A percentile compares a stretch with the other conserved stretches of the same genome.
phyloP scores from a whole-genome alignment of 2,888 invertebrate genomes.

The Nephrotoma guestfalica region DNA sequence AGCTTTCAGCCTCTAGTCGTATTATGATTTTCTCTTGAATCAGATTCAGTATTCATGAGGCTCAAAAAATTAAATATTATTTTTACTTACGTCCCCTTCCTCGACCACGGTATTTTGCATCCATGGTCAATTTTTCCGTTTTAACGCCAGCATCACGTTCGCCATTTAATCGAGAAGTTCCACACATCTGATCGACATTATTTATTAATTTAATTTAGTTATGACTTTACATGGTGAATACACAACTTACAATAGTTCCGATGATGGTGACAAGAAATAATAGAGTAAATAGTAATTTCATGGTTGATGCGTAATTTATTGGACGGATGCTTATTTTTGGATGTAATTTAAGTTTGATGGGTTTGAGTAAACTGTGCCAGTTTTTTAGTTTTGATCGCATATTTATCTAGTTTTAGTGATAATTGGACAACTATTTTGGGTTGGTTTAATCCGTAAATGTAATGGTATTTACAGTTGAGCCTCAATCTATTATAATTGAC shows the following conservation, averaged over 20 bases:
- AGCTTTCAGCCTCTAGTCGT: neutral
- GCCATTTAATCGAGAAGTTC: neutral
- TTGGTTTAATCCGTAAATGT: too few relatives aligned
- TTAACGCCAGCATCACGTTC: neutral
- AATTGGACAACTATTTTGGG: neutral
- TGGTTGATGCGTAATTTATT: neutral
- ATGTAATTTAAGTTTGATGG: neutral
- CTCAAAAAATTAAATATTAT: neutral
- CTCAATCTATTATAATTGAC: too few relatives aligned
- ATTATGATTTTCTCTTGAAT: neutral
- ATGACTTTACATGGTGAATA: neutral
- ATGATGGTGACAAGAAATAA: neutral
- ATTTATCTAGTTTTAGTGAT: neutral
- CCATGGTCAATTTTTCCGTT: neutral
- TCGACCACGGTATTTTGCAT: neutral
- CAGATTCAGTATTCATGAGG: neutral
- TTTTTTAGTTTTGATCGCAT: neutral
- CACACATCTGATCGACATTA: neutral
- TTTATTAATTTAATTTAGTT: neutral
- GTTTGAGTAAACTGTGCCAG: neutral
- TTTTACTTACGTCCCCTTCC: neutral
- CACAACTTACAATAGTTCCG: neutral
- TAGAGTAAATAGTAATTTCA: neutral
- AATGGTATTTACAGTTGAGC: too few relatives aligned
- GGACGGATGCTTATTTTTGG: neutral